A percentile compares a stretch with the other conserved stretches of the same genome.
phyloP scores from a whole-genome alignment of 2,888 invertebrate species.

The Chorisops tibialis region DNA sequence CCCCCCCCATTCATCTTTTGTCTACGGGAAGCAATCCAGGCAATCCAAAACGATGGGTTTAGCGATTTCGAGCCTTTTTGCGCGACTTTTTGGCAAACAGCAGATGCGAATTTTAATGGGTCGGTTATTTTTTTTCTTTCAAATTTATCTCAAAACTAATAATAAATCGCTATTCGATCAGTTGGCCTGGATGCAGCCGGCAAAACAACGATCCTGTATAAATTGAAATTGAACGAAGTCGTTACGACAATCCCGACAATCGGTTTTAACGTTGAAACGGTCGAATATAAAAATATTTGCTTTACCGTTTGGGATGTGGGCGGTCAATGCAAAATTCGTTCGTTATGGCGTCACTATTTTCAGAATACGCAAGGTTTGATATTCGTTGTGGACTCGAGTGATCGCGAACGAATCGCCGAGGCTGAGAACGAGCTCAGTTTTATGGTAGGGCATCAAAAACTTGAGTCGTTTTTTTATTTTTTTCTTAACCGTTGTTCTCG shows the following conservation, averaged over 20 bases:
- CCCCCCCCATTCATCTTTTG: too few species aligned
- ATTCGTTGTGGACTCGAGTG: constrained; percentile 97
- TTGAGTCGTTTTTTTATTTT: neutral
- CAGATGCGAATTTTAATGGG: constrained; percentile 98
- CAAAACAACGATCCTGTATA: constrained; percentile 96
- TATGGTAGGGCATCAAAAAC: constrained; percentile 76
- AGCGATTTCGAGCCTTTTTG: constrained; percentile 90
- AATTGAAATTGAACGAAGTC: constrained; percentile 94
- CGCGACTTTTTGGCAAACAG: constrained; percentile 93
- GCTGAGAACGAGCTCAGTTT: constrained; percentile 87
- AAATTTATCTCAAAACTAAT: too few species aligned
- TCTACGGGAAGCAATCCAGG: too few species aligned
- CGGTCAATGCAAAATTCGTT: constrained; percentile 96
- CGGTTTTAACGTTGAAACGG: constrained; percentile 98
- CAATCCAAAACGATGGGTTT: constrained; percentile 71
- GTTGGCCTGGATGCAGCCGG: constrained; percentile 98
- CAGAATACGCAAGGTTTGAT: constrained; percentile 97
- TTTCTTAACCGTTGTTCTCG: neutral
- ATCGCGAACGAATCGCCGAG: constrained; percentile 89
- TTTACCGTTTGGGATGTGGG: constrained; percentile 99
- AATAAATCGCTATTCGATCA: too few species aligned
- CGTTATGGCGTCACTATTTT: constrained; percentile 98
- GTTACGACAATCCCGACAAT: constrained; percentile 99
- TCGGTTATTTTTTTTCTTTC: constrained; percentile 42
- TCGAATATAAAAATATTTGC: constrained; percentile 98